Evolutionary conservation across 2,888 invertebrate species (phyloP).

Genomic region (Papilio protenor): DNA sequence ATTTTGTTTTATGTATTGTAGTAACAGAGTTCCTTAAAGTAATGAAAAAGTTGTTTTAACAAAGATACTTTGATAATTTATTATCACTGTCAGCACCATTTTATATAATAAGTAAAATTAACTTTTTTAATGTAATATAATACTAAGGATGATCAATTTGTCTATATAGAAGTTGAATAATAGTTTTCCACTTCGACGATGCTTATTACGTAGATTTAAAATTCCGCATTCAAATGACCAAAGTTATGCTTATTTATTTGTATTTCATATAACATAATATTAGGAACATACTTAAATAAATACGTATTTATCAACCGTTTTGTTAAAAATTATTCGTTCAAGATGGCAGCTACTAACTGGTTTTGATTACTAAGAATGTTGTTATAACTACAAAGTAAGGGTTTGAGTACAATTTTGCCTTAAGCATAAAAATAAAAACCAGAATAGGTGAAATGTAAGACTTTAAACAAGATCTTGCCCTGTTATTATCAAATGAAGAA

Average conservation of each 20-base stretch:
- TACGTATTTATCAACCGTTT: conserved; percentile 14
- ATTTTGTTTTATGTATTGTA: not conserved
- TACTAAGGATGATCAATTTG: conserved; percentile 33
- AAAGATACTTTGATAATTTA: conserved; percentile 21
- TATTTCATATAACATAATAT: conserved; percentile 28
- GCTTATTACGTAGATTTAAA: conserved; percentile 39
- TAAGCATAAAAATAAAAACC: not conserved
- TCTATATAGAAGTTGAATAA: conserved; percentile 37
- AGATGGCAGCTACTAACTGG: not conserved
- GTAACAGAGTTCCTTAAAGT: conserved; percentile 5
- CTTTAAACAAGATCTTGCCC: conserved; percentile 6
- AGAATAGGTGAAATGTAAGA: not conserved
- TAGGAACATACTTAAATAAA: conserved; percentile 27
- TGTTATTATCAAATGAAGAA: conserved; percentile 11
- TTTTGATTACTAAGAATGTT: not conserved
- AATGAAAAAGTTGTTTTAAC: conserved; percentile 9
- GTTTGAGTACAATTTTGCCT: not conserved
- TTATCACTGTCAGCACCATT: conserved; percentile 35
- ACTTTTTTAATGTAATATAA: conserved; percentile 25
- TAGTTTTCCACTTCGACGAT: conserved; percentile 39
- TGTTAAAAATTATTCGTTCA: not conserved
- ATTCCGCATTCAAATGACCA: conserved; percentile 42
- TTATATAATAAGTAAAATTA: conserved; percentile 16
- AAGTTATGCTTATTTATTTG: conserved; percentile 40
- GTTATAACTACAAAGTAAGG: not conserved